Evolutionary conservation across 2,888 invertebrate genomes (phyloP), one percentile per base, ranked within the genome.

Genomic region (Isotomurus palustris): DNA sequence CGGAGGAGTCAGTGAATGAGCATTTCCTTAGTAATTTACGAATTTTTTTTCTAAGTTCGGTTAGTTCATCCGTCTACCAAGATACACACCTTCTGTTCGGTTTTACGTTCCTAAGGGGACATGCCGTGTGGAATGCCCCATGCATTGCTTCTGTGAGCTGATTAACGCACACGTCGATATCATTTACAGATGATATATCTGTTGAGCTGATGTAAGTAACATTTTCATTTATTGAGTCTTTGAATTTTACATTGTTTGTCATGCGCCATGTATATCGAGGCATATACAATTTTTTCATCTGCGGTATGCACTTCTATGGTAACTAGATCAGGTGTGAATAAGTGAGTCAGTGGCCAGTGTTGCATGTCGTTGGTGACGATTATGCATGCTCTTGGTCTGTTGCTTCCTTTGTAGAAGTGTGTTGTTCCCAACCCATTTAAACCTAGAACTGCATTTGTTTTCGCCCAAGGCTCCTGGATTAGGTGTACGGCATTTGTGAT

Each of bases 121-220:
- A n/a, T n/a, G n/a, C n/a, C n/a, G n/a, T n/a, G n/a, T n/a, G n/a
- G n/a, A n/a, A n/a, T n/a, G n/a, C n/a, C n/a, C n/a, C n/a, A n/a
- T n/a, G n/a, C n/a, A n/a, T n/a, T n/a, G n/a, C n/a, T n/a, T n/a
- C n/a, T n/a, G n/a, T n/a, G 12, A 21, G 19, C 29, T 44, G 36
- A 12, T 53, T 43, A 17, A 35, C 25, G 17, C 44, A 44, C 14
- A 44, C 44, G 25, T 54, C 54, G 12, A 29, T 12, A 0, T 36
- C 54, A 6, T 38, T 54, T 0, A 47, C 8, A 8, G 14, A 32
- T 32, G 32, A 14, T 32, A 32, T 32, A 32, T 14, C 32, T 14
- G 8, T 32, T 8, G 8, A 14, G 8, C 14, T 32, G 14, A 8
- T 10, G 32, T 32, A 32, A 8, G 8, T 14, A 32, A 32, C 32